Conservation (phyloP, 2,113 vertebrate species). For the Semnornis frantzii region DNA sequence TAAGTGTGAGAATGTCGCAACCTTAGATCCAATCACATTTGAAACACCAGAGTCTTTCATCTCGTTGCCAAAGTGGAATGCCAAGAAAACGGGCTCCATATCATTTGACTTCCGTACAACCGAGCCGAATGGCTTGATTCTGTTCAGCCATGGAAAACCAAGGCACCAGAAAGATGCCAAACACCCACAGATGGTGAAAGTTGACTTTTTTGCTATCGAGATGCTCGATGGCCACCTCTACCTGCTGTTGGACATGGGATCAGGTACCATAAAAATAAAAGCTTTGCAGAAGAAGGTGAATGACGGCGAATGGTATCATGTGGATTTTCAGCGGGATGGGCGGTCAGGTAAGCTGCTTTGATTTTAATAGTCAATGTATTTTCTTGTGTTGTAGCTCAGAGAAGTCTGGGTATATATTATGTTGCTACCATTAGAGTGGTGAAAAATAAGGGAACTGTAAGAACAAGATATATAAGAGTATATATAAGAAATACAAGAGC, state of each 20-base stretch:
- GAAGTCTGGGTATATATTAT: neutral
- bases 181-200: conserved; percentile 90
- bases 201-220: conserved; percentile 98
- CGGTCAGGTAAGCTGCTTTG: conserved; percentile 85
- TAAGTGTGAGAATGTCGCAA: conserved; percentile 98
- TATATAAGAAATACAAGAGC: too few species aligned
- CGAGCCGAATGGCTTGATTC: conserved; percentile 94
- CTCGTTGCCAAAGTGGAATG: conserved; percentile 95
- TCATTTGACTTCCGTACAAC: conserved; percentile 98
- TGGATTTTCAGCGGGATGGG: conserved; percentile 96
- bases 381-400: neutral
- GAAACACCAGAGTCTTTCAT: conserved; percentile 97
- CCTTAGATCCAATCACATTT: conserved; percentile 96
- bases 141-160: conserved; percentile 96
- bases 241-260: conserved; percentile 96
- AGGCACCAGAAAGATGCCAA: conserved; percentile 94
- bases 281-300: conserved; percentile 97
- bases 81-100: conserved; percentile 98
- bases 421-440: neutral
- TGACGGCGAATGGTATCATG: conserved; percentile 98
- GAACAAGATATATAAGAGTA: too few species aligned
- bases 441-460: neutral
- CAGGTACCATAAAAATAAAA: conserved; percentile 95
- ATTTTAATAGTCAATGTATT: neutral
- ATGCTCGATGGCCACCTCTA: conserved; percentile 98